Conservation (phyloP, 1,140 invertebrate species). For the Acromyrmex charruanus region DNA sequence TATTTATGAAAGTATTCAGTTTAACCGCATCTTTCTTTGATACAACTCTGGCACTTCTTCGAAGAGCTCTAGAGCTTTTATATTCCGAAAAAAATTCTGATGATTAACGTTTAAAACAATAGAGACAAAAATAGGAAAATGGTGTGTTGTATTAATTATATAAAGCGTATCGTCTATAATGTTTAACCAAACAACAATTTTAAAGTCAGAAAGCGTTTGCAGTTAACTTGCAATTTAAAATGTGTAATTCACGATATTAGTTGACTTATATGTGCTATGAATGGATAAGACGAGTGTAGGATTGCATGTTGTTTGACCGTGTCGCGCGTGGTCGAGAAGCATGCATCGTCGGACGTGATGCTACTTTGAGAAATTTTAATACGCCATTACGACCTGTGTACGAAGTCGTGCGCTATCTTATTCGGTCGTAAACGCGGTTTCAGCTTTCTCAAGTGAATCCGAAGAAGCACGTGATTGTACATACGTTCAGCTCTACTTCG, state of each 20-base stretch:
- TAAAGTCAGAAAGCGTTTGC: background rate
- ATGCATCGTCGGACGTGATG: conserved; percentile 41
- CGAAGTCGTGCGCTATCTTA: conserved; percentile 26
- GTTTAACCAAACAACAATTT: background rate
- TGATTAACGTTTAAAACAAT: background rate
- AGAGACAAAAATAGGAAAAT: background rate
- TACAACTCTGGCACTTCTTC: background rate
- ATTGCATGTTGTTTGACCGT: background rate
- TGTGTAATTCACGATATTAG: background rate
- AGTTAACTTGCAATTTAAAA: background rate
- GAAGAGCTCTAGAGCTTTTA: background rate
- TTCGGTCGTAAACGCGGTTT: conserved; percentile 39
- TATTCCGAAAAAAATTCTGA: background rate
- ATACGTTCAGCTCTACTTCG: background rate
- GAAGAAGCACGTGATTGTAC: background rate
- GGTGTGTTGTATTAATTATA: background rate
- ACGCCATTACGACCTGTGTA: conserved; percentile 20
- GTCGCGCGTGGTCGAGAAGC: conserved; percentile 22
- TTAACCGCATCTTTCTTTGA: background rate
- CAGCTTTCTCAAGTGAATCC: conserved; percentile 19
- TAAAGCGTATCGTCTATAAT: background rate
- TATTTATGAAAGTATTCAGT: background rate
- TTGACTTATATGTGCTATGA: background rate
- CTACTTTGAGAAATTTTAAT: conserved; percentile 35
- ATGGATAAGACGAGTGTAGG: background rate